Conservation (phyloP, 2,797 vertebrate species). For the Scyliorhinus canicula region DNA sequence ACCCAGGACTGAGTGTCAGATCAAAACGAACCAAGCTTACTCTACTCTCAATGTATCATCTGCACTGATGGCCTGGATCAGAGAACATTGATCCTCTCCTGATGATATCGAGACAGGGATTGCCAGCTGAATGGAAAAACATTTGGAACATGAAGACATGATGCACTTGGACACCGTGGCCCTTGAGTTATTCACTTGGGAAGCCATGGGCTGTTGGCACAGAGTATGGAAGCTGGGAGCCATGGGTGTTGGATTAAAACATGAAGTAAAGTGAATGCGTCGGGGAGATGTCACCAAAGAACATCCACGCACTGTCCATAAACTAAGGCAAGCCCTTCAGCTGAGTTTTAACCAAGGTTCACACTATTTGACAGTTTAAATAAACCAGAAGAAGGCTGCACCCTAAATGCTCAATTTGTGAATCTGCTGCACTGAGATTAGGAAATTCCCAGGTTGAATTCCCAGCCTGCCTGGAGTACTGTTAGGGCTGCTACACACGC, state of each 20-base stretch:
- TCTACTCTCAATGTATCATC: neutral
- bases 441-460: too few relatives aligned
- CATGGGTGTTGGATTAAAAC: neutral
- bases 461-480: neutral
- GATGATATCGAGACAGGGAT: neutral
- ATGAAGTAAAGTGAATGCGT: neutral
- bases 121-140: neutral
- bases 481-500: neutral
- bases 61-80: neutral
- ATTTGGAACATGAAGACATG: neutral
- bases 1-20: neutral
- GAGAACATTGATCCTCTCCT: neutral
- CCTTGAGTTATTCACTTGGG: neutral
- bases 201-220: neutral
- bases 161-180: neutral
- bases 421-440: neutral
- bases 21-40: neutral
- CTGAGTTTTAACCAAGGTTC: neutral
- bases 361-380: neutral
- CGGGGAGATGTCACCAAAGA: neutral
- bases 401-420: neutral
- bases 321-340: neutral
- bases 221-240: neutral
- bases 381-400: neutral
- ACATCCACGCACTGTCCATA: neutral